Evolutionary conservation across 2,888 invertebrate species (phyloP), one percentile per base, ranked within the genome.

Genomic region (Oithona nana): DNA sequence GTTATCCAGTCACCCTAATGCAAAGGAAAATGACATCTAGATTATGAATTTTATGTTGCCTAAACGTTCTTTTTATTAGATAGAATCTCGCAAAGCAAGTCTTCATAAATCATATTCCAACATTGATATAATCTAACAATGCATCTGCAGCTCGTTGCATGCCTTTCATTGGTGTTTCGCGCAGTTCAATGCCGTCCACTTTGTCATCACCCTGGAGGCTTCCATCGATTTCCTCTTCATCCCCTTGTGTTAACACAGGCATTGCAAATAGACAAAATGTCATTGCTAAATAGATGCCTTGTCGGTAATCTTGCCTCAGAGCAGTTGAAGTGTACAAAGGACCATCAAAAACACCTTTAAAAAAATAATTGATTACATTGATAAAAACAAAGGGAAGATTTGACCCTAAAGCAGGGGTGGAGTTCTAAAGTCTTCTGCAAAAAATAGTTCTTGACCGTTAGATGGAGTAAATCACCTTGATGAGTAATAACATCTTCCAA

Each of bases 181-280:
- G n/a, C n/a, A n/a, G n/a, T 39, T 39, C 39, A 39, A 16, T 16
- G 16, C 8, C 6, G 16, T 39, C 39, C 6, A 16, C 16, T 39
- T 6, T 39, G 39, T 54, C 54, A 3, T 26, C 54, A 54, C 22
- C 3, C 22, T 49, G 2, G 22, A 49, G 20, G 3, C 20, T 3
- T 2, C 54, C 54, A 54, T 54, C 54, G 3, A 54, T 26, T 22
- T 54, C 24, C 11, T 54, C 54, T 24, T 54, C 54, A 4, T 16
- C 16, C 39, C 8, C 6, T 11, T 6, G 16, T 11, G 39, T 11
- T 3, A 54, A 26, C 54, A 54, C 26, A 24, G 54, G 54, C 54
- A 54, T 54, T 6, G 54, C 54, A 26, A 54, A 54, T 16, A 54
- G 26, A 26, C 54, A 54, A 26, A 54, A 54, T 3, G 54, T 54